Conservation (phyloP, 2,797 vertebrate genomes). For the Helicolenus hilgendorfi region DNA sequence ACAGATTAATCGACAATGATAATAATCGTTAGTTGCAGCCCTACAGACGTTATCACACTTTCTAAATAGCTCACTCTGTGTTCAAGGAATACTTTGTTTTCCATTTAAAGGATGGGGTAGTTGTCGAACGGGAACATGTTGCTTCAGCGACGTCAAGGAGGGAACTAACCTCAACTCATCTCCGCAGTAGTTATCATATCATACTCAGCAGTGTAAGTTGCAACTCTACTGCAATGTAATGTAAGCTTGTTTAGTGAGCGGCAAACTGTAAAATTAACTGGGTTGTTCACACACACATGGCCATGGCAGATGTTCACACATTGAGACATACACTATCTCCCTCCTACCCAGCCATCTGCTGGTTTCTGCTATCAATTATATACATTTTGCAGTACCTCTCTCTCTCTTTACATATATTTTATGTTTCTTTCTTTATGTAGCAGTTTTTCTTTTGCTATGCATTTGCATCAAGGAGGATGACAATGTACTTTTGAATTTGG, state of each 20-base stretch:
- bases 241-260: not conserved
- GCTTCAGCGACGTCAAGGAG: not conserved
- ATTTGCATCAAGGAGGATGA: not conserved
- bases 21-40: too few relatives aligned
- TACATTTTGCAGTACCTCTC: not conserved
- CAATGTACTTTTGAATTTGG: not conserved
- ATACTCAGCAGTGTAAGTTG: not conserved
- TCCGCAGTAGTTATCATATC: not conserved
- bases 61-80: not conserved
- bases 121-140: not conserved
- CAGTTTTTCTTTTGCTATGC: too few relatives aligned
- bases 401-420: not conserved
- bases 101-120: not conserved
- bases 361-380: not conserved
- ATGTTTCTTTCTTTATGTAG: not conserved
- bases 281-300: not conserved
- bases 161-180: not conserved
- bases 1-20: too few relatives aligned
- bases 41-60: too few relatives aligned
- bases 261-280: not conserved
- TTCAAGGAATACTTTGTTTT: slow-evolving; percentile 3
- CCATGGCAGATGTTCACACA: not conserved
- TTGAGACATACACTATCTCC: not conserved
- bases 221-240: not conserved
- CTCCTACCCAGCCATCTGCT: not conserved